Base-by-base conservation (phyloP, 2,113 vertebrate genomes). In the Oncorhynchus clarkii region DNA sequence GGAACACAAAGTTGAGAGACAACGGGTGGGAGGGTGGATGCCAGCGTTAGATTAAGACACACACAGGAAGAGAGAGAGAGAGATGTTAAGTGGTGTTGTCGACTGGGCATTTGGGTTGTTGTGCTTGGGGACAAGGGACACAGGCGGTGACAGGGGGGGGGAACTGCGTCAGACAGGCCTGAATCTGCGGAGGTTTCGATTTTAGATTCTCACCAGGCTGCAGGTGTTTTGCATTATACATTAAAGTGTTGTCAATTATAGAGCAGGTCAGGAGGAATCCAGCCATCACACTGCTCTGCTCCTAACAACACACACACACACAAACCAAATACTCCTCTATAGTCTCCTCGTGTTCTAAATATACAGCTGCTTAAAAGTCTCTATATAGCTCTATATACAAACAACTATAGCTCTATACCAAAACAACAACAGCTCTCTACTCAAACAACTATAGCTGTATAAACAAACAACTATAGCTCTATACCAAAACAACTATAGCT, bases 151-250 rank as follows among this genome's bases (percentile, higher is more conserved):
- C 39, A 45, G 7, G 39, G 39, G 26, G 26, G 7, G 20, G 22
- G 2, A 2, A n/a, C 8, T 24, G 60, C n/a, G 3, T 22, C 14
- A 62, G 59, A 62, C 57, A 60, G 59, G 6, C 59, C 59, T 12
- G 78, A 83, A 84, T 79, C 79, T 86, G 80, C 88, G 88, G 80
- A 86, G 79, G 81, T 60, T 24, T 51, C 72, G 49, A 54, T 73
- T 84, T 85, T 54, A 45, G 39, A 45, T 45, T 73, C 67, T 73
- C 24, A 76, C 75, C 66, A 67, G 66, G 13, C 79, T 83, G 67
- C 76, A 82, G 64, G 66, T 74, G 83, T 71, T 90, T 71, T 90
- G 86, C 78, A 92, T 90, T 89, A 90, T 88, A 75, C 74, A 91
- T 85, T 77, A 71, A 75, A 74, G 73, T 73, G 72, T 67, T 67